Percentiles rank a stretch among this genome's conserved stretches.
Conservation (phyloP, 2,797 vertebrate species). For the Chlorospingus semifuscus region DNA sequence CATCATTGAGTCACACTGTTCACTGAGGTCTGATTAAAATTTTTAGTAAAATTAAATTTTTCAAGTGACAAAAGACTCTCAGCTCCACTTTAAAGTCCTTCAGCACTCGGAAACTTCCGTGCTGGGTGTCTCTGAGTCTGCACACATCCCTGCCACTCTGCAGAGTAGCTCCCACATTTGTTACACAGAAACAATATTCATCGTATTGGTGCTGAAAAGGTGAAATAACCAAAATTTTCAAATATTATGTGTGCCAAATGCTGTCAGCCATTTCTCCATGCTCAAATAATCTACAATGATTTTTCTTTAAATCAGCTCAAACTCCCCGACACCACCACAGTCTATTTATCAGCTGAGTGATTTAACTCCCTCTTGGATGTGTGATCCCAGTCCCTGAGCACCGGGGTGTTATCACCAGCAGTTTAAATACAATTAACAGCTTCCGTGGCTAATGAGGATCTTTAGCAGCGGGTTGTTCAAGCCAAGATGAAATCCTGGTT, state of each 20-base stretch:
- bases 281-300: neutral
- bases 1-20: rapidly evolving
- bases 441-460: conserved; percentile 14
- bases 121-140: neutral
- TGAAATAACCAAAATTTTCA: neutral
- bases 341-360: neutral
- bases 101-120: neutral
- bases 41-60: neutral
- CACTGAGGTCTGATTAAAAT: neutral
- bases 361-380: neutral
- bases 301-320: neutral
- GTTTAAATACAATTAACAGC: neutral
- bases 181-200: neutral
- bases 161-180: neutral
- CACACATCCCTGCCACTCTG: neutral
- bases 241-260: neutral
- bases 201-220: neutral
- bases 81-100: neutral
- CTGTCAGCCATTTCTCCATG: rapidly evolving
- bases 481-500: neutral
- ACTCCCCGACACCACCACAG: neutral
- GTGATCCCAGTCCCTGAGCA: neutral
- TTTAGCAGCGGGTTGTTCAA: neutral
- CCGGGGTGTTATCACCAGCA: neutral
- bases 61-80: neutral